Percentiles rank a stretch among this genome's conserved stretches.
These are phyloP conservation scores for Mastomys coucha DNA, from an alignment of 2,113 vertebrate genomes.

Conservation along the genomic window DNA sequence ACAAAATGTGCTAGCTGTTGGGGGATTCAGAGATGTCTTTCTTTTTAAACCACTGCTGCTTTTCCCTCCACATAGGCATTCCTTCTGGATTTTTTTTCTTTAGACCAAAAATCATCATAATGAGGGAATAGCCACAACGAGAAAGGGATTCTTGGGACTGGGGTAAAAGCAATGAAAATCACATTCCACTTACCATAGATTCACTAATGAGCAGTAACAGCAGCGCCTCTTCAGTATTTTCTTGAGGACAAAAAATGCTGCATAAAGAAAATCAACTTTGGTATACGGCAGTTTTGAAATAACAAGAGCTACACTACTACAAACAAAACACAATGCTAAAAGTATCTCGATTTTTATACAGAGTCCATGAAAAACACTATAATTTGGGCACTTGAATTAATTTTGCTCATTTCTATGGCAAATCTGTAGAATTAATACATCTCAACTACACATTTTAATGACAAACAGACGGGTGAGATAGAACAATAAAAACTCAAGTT, in stretches of 20 bases:
- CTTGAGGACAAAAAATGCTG: conserved; percentile 99
- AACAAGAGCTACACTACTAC: conserved; percentile 47
- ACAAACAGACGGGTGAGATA: not conserved
- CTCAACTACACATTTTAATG: conserved; percentile 37
- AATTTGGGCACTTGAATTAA: conserved; percentile 42
- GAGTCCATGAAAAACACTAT: conserved; percentile 15
- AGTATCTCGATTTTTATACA: not conserved
- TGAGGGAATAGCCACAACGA: not conserved
- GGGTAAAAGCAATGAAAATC: not conserved
- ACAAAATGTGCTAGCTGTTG: not conserved
- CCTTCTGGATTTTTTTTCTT: not conserved
- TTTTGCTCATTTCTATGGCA: conserved; percentile 24
- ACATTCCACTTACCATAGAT: conserved; percentile 94
- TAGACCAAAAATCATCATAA: not conserved
- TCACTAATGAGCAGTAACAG: conserved; percentile 98
- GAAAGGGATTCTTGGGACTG: not conserved
- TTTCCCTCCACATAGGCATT: not conserved
- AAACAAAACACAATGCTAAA: conserved; percentile 43
- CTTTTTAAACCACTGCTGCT: not conserved
- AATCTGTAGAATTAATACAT: conserved; percentile 21
- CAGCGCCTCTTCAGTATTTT: conserved; percentile 99
- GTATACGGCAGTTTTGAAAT: conserved; percentile 60
- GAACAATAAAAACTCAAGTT: conserved; percentile 46
- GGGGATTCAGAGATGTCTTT: not conserved
- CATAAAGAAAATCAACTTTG: conserved; percentile 80